Conservation (phyloP, 2,888 invertebrate genomes). For the Lasioglossum villosulum region DNA sequence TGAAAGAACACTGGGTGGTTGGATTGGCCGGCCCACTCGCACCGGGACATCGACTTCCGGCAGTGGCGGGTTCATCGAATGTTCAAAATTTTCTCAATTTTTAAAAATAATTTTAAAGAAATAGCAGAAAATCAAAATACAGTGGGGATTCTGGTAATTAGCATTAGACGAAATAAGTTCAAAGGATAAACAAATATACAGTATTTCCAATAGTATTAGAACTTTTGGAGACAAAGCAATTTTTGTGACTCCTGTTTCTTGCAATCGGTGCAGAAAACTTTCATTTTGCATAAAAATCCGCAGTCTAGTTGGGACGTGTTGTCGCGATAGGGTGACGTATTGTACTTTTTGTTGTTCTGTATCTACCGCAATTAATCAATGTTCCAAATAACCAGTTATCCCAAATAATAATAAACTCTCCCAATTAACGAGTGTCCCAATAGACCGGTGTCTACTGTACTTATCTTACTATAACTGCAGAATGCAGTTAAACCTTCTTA, state of each 20-base stretch:
- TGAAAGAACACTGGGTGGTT: conserved; percentile 34
- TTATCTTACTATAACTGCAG: background rate
- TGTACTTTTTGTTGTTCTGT: too few relatives aligned
- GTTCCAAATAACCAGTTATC: too few relatives aligned
- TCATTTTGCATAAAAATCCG: background rate
- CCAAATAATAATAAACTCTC: too few relatives aligned
- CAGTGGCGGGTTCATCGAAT: background rate
- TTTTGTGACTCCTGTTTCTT: too few relatives aligned
- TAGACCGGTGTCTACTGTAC: background rate
- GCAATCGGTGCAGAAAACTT: too few relatives aligned
- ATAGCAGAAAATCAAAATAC: background rate
- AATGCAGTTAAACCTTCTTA: background rate
- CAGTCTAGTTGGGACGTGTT: background rate
- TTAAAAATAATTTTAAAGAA: too few relatives aligned
- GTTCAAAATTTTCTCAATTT: background rate
- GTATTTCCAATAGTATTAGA: background rate
- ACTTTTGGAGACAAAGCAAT: too few relatives aligned
- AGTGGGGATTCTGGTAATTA: background rate
- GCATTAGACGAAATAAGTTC: background rate
- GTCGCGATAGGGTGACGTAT: background rate
- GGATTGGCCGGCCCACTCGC: conserved; percentile 47
- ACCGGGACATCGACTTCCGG: conserved; percentile 32
- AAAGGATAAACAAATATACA: background rate
- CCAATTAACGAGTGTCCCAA: too few relatives aligned
- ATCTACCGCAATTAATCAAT: too few relatives aligned